phyloP scores from a whole-genome alignment of 2,797 vertebrate species.

The Phaenicophaeus curvirostris region DNA sequence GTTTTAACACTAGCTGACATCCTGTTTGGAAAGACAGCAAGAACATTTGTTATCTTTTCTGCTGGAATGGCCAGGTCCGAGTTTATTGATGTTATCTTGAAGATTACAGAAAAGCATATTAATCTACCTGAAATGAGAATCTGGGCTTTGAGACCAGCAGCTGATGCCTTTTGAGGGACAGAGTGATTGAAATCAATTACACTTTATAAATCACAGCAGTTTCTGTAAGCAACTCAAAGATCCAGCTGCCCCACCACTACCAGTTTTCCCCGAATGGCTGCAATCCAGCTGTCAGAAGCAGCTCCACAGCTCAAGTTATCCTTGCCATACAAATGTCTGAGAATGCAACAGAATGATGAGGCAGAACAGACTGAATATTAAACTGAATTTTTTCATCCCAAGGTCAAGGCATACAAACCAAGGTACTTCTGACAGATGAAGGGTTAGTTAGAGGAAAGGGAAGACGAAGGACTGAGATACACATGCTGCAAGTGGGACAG shows the following conservation, averaged over 20 bases:
- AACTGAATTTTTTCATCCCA: neutral
- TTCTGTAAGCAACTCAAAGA: neutral
- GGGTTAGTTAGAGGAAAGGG: neutral
- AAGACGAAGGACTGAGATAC: neutral
- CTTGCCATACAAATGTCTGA: neutral
- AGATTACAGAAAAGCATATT: conserved; percentile 12
- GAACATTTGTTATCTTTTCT: conserved; percentile 45
- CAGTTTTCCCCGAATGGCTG: neutral
- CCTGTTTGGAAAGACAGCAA: conserved; percentile 11
- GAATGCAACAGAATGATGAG: neutral
- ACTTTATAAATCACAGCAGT: neutral
- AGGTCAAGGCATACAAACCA: neutral
- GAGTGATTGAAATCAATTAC: conserved; percentile 33
- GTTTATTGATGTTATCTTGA: conserved; percentile 58
- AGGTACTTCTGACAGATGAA: neutral
- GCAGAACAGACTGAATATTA: neutral
- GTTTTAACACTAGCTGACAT: conserved; percentile 12
- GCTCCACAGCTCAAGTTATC: neutral
- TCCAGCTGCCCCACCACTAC: neutral
- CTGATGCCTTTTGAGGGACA: conserved; percentile 3
- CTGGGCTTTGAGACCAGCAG: neutral
- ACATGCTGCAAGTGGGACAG: neutral
- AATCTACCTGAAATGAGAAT: conserved; percentile 56
- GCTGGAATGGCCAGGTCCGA: neutral
- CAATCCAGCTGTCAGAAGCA: neutral